A percentile compares a stretch with the other conserved stretches of the same genome.
Evolutionary conservation across 2,888 invertebrate species (phyloP).

Genomic region (Ophion ventricosus): DNA sequence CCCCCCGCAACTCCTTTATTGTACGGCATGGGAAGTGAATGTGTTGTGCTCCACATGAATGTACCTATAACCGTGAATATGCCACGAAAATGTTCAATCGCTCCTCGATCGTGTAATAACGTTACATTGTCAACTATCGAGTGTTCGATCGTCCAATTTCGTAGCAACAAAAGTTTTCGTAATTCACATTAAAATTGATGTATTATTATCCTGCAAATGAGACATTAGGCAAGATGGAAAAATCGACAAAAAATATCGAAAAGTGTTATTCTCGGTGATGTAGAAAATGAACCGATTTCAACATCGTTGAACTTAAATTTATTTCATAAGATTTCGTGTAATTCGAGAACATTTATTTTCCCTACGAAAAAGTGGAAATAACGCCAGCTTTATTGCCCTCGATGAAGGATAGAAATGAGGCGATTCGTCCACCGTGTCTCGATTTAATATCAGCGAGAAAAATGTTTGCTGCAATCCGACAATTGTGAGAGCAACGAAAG

Average conservation of each 20-base stretch:
- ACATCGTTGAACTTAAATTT: not conserved
- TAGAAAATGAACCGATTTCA: not conserved
- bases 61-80: slow-evolving; percentile 28
- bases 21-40: slow-evolving; percentile 2
- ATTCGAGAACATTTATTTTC: not conserved
- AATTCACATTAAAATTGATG: not conserved
- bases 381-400: not conserved
- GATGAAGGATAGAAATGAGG: slow-evolving; percentile 5
- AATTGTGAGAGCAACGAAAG: slow-evolving; percentile 4
- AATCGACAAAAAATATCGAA: not conserved
- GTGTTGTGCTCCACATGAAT: slow-evolving; percentile 1
- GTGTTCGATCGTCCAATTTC: not conserved
- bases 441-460: slow-evolving; percentile 28
- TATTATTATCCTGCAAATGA: not conserved
- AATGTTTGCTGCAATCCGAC: not conserved
- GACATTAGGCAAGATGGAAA: not conserved
- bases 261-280: not conserved
- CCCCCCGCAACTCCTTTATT: slow-evolving; percentile 6
- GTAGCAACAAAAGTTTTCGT: not conserved
- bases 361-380: not conserved
- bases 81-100: slow-evolving; percentile 41
- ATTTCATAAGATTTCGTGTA: not conserved
- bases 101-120: slow-evolving; percentile 18
- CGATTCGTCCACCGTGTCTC: not conserved
- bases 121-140: slow-evolving; percentile 12